These are phyloP conservation scores for Boloria euphrosyne DNA, from an alignment of 2,888 invertebrate species.

Conservation along the genomic window DNA sequence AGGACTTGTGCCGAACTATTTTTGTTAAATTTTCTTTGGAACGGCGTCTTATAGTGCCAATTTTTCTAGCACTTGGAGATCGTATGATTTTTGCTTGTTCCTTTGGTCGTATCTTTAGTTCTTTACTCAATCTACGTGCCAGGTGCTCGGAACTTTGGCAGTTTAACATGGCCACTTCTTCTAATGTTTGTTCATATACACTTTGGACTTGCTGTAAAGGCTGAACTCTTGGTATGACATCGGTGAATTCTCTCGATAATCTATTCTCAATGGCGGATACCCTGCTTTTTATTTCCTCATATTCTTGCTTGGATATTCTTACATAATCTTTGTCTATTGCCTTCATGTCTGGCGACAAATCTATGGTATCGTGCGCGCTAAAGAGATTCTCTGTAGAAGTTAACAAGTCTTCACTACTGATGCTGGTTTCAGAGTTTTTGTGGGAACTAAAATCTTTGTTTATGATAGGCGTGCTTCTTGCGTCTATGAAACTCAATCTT, in stretches of 20 bases:
- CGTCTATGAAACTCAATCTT: slow-evolving; percentile 72
- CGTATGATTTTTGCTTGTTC: slow-evolving; percentile 87
- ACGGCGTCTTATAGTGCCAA: slow-evolving; percentile 87
- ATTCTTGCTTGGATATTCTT: slow-evolving; percentile 87
- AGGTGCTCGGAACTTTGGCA: slow-evolving; percentile 86
- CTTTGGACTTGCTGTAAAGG: slow-evolving; percentile 85
- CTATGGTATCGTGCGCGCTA: slow-evolving; percentile 71
- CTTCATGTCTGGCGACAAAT: slow-evolving; percentile 70
- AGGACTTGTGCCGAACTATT: slow-evolving; percentile 84
- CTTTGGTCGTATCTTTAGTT: slow-evolving; percentile 87
- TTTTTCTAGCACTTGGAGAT: slow-evolving; percentile 91
- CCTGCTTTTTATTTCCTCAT: slow-evolving; percentile 89
- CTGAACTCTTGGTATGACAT: slow-evolving; percentile 73
- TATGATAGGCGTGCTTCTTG: slow-evolving; percentile 67
- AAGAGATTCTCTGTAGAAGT: slow-evolving; percentile 73
- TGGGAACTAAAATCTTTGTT: slow-evolving; percentile 64
- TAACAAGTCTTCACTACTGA: slow-evolving; percentile 71
- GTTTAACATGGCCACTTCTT: slow-evolving; percentile 84
- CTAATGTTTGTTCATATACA: slow-evolving; percentile 88
- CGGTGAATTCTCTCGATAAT: slow-evolving; percentile 86
- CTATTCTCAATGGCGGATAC: slow-evolving; percentile 88
- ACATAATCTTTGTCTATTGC: slow-evolving; percentile 83
- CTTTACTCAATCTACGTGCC: slow-evolving; percentile 86
- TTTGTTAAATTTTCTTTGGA: slow-evolving; percentile 85
- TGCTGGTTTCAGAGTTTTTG: slow-evolving; percentile 70